Base-by-base conservation (phyloP, 2,113 vertebrate genomes). In the Chionomys nivalis region DNA sequence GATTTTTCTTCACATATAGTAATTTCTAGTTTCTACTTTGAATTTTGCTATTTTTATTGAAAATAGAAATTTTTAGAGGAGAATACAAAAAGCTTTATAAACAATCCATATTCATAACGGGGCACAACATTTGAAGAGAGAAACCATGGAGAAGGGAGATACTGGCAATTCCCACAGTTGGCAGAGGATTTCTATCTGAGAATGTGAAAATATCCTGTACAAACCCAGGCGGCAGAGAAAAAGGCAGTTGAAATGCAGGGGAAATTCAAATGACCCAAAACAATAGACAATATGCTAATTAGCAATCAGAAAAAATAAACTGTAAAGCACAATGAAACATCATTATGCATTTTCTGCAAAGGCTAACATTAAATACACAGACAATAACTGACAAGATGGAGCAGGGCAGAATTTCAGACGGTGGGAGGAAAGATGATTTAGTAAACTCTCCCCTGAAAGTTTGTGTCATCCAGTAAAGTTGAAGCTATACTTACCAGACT, bases 261-360 rank as follows among this genome's bases (percentile, higher is more conserved):
- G 42, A 81, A 90, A 90, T 92, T 33, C 42, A 89, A 93, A 92
- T 52, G 70, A 3, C 47, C 63, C 13, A 78, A 65, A 86, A 49
- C 14, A 78, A 78, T n/a, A 77, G 70, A 93, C 52, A 49, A 21
- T 33, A 90, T 79, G 55, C 55, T 92, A 92, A 79, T 85, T 96
- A 83, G 58, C 17, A 78, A 78, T 73, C 44, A 94, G 55, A 76
- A 90, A 90, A 90, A 94, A 85, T 66, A 94, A 90, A 90, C 78
- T 42, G 72, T 82, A 44, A 83, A 75, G 66, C 44, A 94, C 78
- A 90, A 44, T 85, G 44, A 44, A 85, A 3, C 44, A 42, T 76
- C 58, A 90, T 76, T 90, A 75, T 76, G 87, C 26, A 66, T 94
- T 94, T 61, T 90, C 44, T 94, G 26, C 78, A 12, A 76, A 82